These are phyloP conservation scores for Acrocyrtus sp. DNA, from an alignment of 2,888 invertebrate genomes.

Conservation along the genomic window DNA sequence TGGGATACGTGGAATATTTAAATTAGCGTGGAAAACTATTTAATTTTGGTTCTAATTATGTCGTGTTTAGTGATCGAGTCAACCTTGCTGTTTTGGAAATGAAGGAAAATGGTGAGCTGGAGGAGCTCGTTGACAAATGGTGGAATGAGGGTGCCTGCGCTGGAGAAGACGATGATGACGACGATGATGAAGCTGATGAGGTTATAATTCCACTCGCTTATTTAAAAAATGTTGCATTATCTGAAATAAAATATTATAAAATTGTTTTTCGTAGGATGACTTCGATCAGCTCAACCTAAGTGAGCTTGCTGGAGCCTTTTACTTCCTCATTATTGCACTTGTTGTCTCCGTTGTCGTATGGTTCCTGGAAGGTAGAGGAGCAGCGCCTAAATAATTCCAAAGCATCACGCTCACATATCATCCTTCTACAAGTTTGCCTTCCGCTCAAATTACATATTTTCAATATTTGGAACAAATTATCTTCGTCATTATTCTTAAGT, in stretches of 20 bases:
- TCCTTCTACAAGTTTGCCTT: no score
- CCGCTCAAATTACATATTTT: no score
- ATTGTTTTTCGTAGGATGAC: constrained; percentile 45
- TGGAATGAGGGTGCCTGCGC: constrained; percentile 79
- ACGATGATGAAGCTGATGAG: constrained; percentile 48
- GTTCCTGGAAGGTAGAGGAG: constrained; percentile 52
- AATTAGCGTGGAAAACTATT: no score
- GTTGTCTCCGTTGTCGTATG: constrained; percentile 51
- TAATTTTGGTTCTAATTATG: no score
- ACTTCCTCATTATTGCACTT: constrained; percentile 45
- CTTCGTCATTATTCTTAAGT: no score
- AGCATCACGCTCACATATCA: no score
- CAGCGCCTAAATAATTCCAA: no score
- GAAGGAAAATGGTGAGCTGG: constrained; percentile 90
- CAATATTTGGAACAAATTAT: no score
- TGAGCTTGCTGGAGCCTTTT: constrained; percentile 58
- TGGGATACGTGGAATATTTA: no score
- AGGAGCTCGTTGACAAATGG: constrained; percentile 93
- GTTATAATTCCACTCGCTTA: constrained; percentile 11
- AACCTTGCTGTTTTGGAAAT: constrained; percentile 91
- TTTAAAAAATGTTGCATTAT: not conserved
- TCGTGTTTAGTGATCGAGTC: constrained; percentile 88
- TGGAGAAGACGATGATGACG: constrained; percentile 49
- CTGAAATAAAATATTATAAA: no score
- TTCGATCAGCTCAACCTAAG: constrained; percentile 55